Evolutionary conservation across 2,888 invertebrate species (phyloP).

Genomic region (Perdita meconis): DNA sequence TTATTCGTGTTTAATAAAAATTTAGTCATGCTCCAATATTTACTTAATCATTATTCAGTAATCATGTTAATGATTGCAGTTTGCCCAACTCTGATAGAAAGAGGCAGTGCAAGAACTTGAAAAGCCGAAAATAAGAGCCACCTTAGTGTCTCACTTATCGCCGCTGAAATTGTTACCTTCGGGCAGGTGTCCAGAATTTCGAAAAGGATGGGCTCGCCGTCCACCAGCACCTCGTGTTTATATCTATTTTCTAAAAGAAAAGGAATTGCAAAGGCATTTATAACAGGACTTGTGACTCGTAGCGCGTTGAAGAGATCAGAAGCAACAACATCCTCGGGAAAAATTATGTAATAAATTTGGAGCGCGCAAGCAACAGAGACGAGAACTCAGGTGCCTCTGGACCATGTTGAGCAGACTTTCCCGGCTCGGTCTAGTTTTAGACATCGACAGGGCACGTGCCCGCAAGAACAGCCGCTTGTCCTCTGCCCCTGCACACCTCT

Average conservation of each 20-base stretch:
- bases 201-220: slow-evolving; percentile 94
- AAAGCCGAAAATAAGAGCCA: too few species aligned
- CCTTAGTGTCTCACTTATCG: slow-evolving; percentile 18
- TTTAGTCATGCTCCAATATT: too few species aligned
- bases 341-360: slow-evolving; percentile 37
- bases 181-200: slow-evolving; percentile 96
- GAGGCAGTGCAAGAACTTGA: too few species aligned
- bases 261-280: slow-evolving; percentile 1
- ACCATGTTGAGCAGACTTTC: slow-evolving; percentile 41
- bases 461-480: slow-evolving; percentile 24
- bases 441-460: slow-evolving; percentile 49
- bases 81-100: too few species aligned
- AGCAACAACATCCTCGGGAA: background rate
- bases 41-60: too few species aligned
- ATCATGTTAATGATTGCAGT: too few species aligned
- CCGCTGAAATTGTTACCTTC: slow-evolving; percentile 86
- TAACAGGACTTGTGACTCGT: slow-evolving; percentile 1
- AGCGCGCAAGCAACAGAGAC: background rate
- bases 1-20: too few species aligned
- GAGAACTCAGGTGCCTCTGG: slow-evolving; percentile 24
- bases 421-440: slow-evolving; percentile 59
- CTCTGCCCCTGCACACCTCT: slow-evolving; percentile 23
- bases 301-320: background rate
- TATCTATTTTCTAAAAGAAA: slow-evolving; percentile 92
- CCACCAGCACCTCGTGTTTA: slow-evolving; percentile 94